Percentiles rank a stretch among this genome's conserved stretches.
Evolutionary conservation across 2,888 invertebrate species (phyloP).

Genomic region (Nemurella pictetii): DNA sequence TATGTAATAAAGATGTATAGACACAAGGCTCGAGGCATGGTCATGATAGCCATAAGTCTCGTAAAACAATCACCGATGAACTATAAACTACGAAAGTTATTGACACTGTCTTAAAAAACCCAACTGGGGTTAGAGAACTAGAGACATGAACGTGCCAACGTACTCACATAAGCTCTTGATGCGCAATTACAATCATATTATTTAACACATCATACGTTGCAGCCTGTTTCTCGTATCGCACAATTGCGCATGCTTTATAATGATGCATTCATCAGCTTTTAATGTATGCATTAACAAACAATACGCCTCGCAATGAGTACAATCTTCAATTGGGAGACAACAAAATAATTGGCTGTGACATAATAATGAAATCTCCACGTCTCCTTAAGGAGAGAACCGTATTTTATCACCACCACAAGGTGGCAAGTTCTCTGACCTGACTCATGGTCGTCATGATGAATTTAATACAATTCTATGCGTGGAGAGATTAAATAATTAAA

Average conservation of each 20-base stretch:
- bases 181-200: not conserved
- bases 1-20: not conserved
- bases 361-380: not conserved
- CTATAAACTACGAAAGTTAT: not conserved
- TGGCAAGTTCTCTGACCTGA: constrained; percentile 23
- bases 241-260: not conserved
- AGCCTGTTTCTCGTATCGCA: not conserved
- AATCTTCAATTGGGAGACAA: not conserved
- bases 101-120: not conserved
- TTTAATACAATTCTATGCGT: not conserved
- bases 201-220: not conserved
- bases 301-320: not conserved
- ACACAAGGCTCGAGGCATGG: not conserved
- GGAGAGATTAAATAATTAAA: not conserved
- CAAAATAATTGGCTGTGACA: not conserved
- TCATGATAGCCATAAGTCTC: not conserved
- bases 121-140: not conserved
- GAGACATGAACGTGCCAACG: not conserved
- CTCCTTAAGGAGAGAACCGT: not conserved
- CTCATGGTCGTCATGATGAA: not conserved
- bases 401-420: not conserved
- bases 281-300: constrained; percentile 2
- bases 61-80: too few relatives aligned
- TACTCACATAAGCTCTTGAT: not conserved
- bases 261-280: not conserved